These are phyloP conservation scores for Ciona savignyi DNA, from an alignment of 23 tunicate species.

Conservation along the genomic window DNA sequence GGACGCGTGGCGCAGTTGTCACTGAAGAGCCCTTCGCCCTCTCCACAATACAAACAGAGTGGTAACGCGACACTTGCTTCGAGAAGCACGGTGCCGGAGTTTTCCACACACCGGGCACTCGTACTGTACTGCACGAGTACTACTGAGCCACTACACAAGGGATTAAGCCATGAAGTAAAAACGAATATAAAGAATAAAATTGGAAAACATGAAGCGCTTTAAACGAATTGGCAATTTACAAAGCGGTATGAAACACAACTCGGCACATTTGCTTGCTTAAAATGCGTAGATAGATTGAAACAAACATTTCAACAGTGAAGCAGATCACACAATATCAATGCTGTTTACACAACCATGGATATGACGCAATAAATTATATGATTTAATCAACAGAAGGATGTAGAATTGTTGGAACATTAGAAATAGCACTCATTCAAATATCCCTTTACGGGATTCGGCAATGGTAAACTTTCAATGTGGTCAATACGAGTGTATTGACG, in stretches of 20 bases:
- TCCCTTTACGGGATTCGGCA: conserved; percentile 61
- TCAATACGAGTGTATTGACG: conserved; percentile 73
- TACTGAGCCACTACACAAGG: not conserved
- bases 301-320: too few species aligned
- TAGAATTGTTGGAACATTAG: conserved; percentile 1
- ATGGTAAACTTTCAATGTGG: conserved; percentile 64
- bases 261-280: too few species aligned
- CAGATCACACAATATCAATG: too few species aligned
- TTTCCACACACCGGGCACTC: too few species aligned
- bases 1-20: not conserved
- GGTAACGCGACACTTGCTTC: not conserved
- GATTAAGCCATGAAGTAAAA: not conserved
- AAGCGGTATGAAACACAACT: too few species aligned
- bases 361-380: not conserved
- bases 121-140: not conserved
- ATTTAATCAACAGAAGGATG: not conserved
- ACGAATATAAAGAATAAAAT: too few species aligned
- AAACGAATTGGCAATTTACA: too few species aligned
- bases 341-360: not conserved
- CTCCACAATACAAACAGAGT: not conserved
- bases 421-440: conserved; percentile 63
- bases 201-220: too few species aligned
- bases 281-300: too few species aligned
- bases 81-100: not conserved
- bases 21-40: not conserved